phyloP scores from a whole-genome alignment of 1,140 invertebrate genomes.

The Nasonia longicornis region DNA sequence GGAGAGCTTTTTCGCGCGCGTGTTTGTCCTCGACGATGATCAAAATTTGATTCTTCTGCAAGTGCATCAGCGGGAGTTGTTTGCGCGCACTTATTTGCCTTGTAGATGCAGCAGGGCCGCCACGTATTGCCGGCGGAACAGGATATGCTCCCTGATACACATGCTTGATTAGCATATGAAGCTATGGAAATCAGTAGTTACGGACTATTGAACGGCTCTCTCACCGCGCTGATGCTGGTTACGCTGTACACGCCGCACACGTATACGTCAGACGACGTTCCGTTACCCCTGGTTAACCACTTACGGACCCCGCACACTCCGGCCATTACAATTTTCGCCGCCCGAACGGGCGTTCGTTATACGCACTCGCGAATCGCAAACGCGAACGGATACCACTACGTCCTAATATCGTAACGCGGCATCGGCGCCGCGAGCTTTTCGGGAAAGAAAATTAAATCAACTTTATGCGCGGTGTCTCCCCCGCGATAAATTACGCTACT shows the following conservation, averaged over 20 bases:
- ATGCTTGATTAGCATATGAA: constrained; percentile 23
- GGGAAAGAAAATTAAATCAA: no score
- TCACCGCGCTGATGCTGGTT: neutral
- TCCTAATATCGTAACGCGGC: no score
- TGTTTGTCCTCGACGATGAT: neutral
- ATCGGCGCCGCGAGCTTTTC: no score
- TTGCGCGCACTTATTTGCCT: neutral
- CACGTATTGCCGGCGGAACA: neutral
- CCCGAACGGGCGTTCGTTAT: no score
- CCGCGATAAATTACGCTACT: neutral
- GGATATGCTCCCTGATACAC: neutral
- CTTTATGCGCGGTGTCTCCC: neutral
- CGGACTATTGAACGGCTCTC: constrained; percentile 17
- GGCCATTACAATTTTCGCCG: neutral
- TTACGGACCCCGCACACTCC: neutral
- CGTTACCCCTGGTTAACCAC: neutral
- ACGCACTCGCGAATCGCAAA: no score
- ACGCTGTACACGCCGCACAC: no score
- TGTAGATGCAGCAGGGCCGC: neutral
- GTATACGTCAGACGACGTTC: neutral
- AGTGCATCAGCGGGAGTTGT: neutral
- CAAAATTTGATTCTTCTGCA: neutral
- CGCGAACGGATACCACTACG: no score
- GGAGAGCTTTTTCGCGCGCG: neutral
- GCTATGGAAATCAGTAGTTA: constrained; percentile 19